Base-by-base conservation (phyloP, 2,113 vertebrate genomes). In the Terrapene triunguis region DNA sequence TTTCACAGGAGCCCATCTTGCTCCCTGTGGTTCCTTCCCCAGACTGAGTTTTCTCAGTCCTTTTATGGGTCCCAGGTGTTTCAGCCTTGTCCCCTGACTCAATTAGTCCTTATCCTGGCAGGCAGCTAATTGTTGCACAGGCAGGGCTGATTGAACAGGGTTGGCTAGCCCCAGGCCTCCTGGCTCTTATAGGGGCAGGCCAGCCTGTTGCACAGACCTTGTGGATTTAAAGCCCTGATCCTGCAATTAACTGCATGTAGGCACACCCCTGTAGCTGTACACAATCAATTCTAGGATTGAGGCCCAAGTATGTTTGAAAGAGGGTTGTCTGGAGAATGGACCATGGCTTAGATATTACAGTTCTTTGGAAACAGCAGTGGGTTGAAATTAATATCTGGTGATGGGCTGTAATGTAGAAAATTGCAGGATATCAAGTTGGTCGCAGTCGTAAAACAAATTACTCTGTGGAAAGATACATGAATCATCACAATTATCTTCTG, bases 241-340 rank as follows among this genome's bases (percentile, higher is more conserved):
- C 85, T 87, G 65, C 65, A 72, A 72, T 10, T 72, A n/a, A 22
- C 35, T 38, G 29, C 4, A 0, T 72, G 1, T 72, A 19, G 42
- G 1, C 84, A 5, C 1, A 3, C 90, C 29, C 44, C 0, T 1
- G 88, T 89, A 81, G 72, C 79, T 87, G 24, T 10, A 7, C 5
- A 35, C n/a, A 82, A 47, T 47, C 44, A 47, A 7, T 47, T 92
- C 72, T 57, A 84, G 87, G 90, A 65, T 88, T 89, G 80, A 91
- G 62, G 81, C 72, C 88, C 86, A 93, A 87, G 32, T 17, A 32
- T 89, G 16, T 94, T 79, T 82, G 24, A 55, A 89, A 83, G 92
- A 84, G 94, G 91, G 42, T 76, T 95, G 91, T 87, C n/a, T 83
- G 54, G 89, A 47, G 88, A 81, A 35, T 38, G 74, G 88, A 88